These are phyloP conservation scores for Tokudaia muenninki DNA, from an alignment of 2,797 vertebrate species.

Conservation along the genomic window DNA sequence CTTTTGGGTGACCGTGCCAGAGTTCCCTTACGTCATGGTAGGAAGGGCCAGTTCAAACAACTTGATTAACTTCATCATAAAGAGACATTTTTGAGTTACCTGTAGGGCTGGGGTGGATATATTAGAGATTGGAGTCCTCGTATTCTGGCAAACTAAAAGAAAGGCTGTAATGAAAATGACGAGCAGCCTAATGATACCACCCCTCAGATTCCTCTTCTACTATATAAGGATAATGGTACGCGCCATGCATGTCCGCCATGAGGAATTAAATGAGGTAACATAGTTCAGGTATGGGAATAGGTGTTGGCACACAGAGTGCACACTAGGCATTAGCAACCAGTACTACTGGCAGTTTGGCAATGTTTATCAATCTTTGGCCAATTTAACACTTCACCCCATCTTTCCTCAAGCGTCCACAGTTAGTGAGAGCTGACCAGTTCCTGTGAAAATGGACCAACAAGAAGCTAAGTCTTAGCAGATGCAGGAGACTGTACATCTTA, in stretches of 20 bases:
- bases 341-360: neutral
- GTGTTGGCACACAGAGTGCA: rapidly evolving
- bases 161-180: neutral
- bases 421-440: neutral
- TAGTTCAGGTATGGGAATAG: rapidly evolving
- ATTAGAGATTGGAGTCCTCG: neutral
- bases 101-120: neutral
- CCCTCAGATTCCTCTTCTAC: neutral
- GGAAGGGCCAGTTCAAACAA: neutral
- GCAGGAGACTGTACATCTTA: neutral
- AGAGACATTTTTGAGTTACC: neutral
- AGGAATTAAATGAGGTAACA: neutral
- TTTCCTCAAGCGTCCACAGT: neutral
- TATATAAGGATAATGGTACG: neutral
- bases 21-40: neutral
- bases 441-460: neutral
- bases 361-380: neutral
- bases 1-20: neutral
- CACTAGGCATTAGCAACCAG: neutral
- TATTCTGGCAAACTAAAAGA: neutral
- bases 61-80: neutral
- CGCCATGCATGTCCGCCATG: neutral
- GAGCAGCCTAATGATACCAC: neutral
- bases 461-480: neutral
- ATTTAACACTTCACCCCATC: neutral